Conservation (phyloP, 2,113 vertebrate genomes). For the Gymnocephalus cernua region DNA sequence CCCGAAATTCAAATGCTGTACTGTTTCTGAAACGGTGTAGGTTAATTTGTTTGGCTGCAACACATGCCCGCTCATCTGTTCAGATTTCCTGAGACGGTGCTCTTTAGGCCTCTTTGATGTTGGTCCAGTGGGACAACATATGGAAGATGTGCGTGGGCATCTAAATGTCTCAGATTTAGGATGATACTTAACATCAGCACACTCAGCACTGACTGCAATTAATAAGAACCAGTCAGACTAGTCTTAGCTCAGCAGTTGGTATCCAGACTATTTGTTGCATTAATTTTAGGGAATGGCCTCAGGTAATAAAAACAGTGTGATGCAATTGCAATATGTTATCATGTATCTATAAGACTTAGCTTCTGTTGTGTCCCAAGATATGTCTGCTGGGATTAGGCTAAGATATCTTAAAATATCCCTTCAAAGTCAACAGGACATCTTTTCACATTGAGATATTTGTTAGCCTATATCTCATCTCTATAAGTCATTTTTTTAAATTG, state of each 20-base stretch:
- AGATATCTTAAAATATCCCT: conserved; percentile 53
- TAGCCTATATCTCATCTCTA: no score
- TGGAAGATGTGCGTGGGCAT: conserved; percentile 40
- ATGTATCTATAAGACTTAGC: conserved; percentile 42
- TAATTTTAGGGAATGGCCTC: conserved; percentile 61
- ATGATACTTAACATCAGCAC: conserved; percentile 13
- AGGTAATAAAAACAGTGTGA: conserved; percentile 61
- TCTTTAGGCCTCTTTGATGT: conserved; percentile 22
- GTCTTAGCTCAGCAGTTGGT: conserved; percentile 30
- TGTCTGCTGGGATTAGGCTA: conserved; percentile 45
- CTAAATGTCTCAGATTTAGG: conserved; percentile 27
- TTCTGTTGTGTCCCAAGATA: conserved; percentile 40
- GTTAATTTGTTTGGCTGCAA: conserved; percentile 63
- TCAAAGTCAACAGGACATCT: conserved; percentile 38
- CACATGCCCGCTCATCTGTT: conserved; percentile 57
- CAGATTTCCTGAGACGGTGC: conserved; percentile 19
- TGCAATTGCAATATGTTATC: conserved; percentile 58
- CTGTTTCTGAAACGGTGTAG: conserved; percentile 14
- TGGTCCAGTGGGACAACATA: conserved; percentile 43
- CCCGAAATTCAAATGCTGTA: not conserved
- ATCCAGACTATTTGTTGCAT: conserved; percentile 46
- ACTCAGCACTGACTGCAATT: conserved; percentile 8
- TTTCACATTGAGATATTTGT: conserved; percentile 12
- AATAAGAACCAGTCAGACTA: conserved; percentile 29
- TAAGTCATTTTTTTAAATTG: conserved; percentile 19